Conservation (phyloP, 2,888 invertebrate genomes). For the Zaprionus bogoriensis region DNA sequence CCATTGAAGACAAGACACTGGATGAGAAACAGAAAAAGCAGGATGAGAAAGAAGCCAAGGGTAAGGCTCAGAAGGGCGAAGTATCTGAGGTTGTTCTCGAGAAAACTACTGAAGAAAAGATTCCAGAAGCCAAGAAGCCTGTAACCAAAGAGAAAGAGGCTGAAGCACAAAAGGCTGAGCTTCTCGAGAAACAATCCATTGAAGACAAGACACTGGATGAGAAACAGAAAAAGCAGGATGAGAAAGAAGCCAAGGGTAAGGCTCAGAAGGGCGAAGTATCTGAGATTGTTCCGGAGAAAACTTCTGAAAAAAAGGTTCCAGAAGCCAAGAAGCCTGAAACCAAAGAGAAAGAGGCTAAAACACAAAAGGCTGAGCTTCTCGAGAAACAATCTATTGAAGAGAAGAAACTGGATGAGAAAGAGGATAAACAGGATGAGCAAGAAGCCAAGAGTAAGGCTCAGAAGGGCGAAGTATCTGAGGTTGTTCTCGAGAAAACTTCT, state of each 20-base stretch:
- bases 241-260: constrained; percentile 30
- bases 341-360: background rate
- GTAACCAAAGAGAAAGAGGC: background rate
- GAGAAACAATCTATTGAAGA: constrained; percentile 20
- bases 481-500: constrained; percentile 12
- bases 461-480: constrained; percentile 23
- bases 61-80: background rate
- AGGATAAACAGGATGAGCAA: constrained; percentile 22
- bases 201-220: constrained; percentile 11
- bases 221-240: constrained; percentile 9
- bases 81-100: background rate
- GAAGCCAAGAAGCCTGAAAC: constrained; percentile 1
- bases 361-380: constrained; percentile 12
- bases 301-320: constrained; percentile 1
- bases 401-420: constrained; percentile 24
- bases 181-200: constrained; percentile 11
- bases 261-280: background rate
- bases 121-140: background rate
- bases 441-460: constrained; percentile 4
- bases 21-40: background rate
- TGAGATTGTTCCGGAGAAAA: constrained; percentile 3
- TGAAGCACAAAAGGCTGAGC: constrained; percentile 14
- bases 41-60: background rate
- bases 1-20: background rate
- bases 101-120: background rate